phyloP scores from a whole-genome alignment of 2,113 vertebrate species.

The Salvelinus alpinus region DNA sequence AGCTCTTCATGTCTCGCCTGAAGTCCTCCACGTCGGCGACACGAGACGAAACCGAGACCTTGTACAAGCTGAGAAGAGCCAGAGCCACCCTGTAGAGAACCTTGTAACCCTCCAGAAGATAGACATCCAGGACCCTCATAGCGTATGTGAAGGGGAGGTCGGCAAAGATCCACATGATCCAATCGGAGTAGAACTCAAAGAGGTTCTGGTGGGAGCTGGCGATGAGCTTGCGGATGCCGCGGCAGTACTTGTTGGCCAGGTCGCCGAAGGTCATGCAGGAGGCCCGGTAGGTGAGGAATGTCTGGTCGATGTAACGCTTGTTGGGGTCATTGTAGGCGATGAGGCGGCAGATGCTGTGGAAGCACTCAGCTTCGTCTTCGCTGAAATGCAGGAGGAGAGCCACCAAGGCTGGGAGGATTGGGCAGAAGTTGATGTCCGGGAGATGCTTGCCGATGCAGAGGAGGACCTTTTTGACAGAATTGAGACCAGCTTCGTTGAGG shows the following conservation, averaged over 20 bases:
- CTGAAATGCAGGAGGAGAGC: conserved; percentile 86
- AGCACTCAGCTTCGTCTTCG: conserved; percentile 82
- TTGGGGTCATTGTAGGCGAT: conserved; percentile 78
- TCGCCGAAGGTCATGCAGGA: conserved; percentile 89
- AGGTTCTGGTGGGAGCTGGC: conserved; percentile 78
- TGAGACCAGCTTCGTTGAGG: conserved; percentile 76
- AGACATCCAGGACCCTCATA: conserved; percentile 82
- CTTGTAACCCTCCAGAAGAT: conserved; percentile 85
- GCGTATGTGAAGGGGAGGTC: conserved; percentile 83
- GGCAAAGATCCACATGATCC: conserved; percentile 86
- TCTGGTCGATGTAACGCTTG: conserved; percentile 82
- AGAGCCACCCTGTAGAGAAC: conserved; percentile 85
- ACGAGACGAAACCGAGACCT: conserved; percentile 67
- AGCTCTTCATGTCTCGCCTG: conserved; percentile 77
- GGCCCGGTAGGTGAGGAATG: conserved; percentile 81
- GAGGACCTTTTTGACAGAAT: conserved; percentile 80
- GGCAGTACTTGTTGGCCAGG: conserved; percentile 84
- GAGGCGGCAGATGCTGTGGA: conserved; percentile 78
- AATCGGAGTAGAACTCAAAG: conserved; percentile 86
- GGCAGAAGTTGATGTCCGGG: conserved; percentile 82
- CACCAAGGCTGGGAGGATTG: conserved; percentile 78
- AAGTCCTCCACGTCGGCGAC: conserved; percentile 76
- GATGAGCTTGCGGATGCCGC: conserved; percentile 81
- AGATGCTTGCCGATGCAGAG: conserved; percentile 75
- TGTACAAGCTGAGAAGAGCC: conserved; percentile 81